A percentile compares a stretch with the other conserved stretches of the same genome.
phyloP scores from a whole-genome alignment of 2,888 invertebrate genomes.

The Achlya flavicornis region DNA sequence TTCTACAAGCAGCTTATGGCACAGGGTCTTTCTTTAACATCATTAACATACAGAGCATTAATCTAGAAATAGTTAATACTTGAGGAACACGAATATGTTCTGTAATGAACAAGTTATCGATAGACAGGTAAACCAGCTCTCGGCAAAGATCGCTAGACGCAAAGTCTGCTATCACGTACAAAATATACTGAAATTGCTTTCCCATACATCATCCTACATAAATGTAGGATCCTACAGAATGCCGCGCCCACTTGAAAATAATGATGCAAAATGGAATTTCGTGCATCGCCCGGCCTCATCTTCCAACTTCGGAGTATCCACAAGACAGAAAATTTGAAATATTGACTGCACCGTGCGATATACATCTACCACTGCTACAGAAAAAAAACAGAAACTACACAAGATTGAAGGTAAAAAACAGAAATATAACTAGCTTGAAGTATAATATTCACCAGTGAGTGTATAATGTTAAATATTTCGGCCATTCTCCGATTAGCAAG shows the following conservation, averaged over 20 bases:
- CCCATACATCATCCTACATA: constrained; percentile 33
- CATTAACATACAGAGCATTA: too few relatives aligned
- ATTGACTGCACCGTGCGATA: constrained; percentile 46
- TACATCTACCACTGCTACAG: constrained; percentile 13
- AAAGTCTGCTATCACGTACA: constrained; percentile 5
- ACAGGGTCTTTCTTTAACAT: too few relatives aligned
- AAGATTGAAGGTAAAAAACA: not conserved
- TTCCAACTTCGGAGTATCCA: constrained; percentile 14
- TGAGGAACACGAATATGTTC: not conserved
- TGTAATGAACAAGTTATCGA: not conserved
- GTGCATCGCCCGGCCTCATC: constrained; percentile 36
- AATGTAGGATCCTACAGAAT: constrained; percentile 50
- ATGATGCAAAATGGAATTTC: constrained; percentile 71
- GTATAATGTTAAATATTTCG: too few relatives aligned
- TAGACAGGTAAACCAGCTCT: not conserved
- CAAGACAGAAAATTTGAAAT: constrained; percentile 51
- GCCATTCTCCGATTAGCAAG: too few relatives aligned
- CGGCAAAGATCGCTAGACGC: not conserved
- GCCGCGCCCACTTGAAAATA: constrained; percentile 66
- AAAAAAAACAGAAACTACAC: constrained; percentile 8
- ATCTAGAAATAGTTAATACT: too few relatives aligned
- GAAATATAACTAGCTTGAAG: too few relatives aligned
- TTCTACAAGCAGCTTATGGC: too few relatives aligned
- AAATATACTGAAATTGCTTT: constrained; percentile 43
- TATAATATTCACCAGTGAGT: too few relatives aligned